Evolutionary conservation across 2,797 vertebrate species (phyloP).

Genomic region (Carcharodon carcharias): DNA sequence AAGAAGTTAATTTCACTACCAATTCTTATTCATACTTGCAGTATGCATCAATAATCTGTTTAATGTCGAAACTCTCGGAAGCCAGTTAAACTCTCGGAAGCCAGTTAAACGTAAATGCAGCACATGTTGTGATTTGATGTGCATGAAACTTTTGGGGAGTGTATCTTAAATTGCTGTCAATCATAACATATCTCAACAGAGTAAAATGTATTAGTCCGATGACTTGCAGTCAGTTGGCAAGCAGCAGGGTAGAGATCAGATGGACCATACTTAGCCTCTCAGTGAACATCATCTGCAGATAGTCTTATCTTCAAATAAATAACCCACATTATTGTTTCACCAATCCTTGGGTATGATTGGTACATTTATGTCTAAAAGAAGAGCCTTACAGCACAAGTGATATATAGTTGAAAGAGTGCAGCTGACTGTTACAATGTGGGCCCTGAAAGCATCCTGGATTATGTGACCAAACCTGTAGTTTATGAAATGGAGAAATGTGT

Average conservation of each 20-base stretch:
- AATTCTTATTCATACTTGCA: background rate
- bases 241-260: too few relatives aligned
- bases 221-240: too few relatives aligned
- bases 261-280: too few relatives aligned
- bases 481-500: background rate
- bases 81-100: background rate
- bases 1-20: background rate
- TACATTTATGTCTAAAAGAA: too few relatives aligned
- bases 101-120: background rate
- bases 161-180: too few relatives aligned
- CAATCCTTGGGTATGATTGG: too few relatives aligned
- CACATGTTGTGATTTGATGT: background rate
- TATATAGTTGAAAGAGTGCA: background rate
- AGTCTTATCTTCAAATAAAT: too few relatives aligned
- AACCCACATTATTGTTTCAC: too few relatives aligned
- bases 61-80: background rate
- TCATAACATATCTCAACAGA: too few relatives aligned
- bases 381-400: background rate
- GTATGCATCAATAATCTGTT: background rate
- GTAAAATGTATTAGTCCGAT: too few relatives aligned
- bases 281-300: too few relatives aligned
- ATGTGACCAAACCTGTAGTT: background rate
- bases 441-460: background rate
- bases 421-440: background rate
- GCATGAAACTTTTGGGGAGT: too few relatives aligned